Conservation (phyloP, 2,113 vertebrate genomes). For the Cervus canadensis region DNA sequence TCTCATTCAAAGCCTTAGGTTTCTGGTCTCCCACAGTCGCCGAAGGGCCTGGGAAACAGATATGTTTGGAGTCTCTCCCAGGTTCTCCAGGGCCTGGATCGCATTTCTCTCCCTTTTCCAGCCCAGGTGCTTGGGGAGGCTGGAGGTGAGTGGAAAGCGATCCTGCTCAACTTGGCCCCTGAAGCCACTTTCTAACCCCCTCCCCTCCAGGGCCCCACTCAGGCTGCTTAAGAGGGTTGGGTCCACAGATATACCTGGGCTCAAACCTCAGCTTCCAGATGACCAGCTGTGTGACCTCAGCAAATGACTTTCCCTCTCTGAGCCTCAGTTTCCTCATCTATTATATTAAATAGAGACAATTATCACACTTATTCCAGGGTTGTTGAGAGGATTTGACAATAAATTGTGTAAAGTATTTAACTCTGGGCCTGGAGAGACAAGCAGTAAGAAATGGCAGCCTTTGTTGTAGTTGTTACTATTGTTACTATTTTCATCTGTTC, state of each 20-base stretch:
- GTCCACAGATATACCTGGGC: background rate
- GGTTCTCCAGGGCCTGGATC: too few relatives aligned
- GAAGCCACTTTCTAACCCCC: too few relatives aligned
- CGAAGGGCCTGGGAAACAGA: background rate
- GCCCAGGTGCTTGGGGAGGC: background rate
- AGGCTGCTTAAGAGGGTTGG: background rate
- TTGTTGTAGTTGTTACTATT: fast-evolving
- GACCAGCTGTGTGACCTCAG: background rate
- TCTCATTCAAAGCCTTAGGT: background rate
- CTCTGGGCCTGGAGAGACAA: fast-evolving
- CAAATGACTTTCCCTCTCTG: background rate
- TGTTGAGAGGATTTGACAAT: background rate
- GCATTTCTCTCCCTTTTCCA: background rate
- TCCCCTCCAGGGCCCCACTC: background rate
- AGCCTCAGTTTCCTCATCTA: background rate
- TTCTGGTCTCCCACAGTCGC: background rate
- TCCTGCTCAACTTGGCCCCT: background rate
- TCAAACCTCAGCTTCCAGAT: background rate
- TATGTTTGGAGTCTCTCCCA: background rate
- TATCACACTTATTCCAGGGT: background rate
- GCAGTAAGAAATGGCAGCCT: fast-evolving
- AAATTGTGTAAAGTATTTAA: background rate
- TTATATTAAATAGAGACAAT: background rate
- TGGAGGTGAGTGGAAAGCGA: fast-evolving
- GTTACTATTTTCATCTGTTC: background rate